Evolutionary conservation across 1,140 invertebrate genomes (phyloP), one percentile per base, ranked within the genome.

Genomic region (Venturia canescens): DNA sequence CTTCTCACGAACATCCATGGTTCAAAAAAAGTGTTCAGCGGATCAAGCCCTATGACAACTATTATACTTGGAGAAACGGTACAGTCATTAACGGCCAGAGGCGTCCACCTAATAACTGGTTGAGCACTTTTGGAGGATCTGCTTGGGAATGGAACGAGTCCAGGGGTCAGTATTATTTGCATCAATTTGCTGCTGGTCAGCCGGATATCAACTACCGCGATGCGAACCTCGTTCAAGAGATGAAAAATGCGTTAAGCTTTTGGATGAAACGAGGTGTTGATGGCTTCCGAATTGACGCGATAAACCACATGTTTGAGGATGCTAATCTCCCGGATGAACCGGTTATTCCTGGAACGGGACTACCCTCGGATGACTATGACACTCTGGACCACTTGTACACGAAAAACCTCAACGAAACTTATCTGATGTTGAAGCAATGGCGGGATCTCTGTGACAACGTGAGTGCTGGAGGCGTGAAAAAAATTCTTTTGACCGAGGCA

Each of bases 141-240:
- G 93, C 93, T 15, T 95, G 94, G 94, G 84, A 89, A 31, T 94
- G 91, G 89, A 92, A 93, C 82, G 79, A 89, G 0, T 82, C 86
- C 11, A 86, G 94, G 13, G 86, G 92, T 76, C 88, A 93, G 81
- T 95, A 91, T 84, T 95, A 94, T 83, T 87, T 93, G 16, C 93
- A 94, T 88, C 92, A 93, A 83, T 95, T 95, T 83, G 89, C 93
- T 0, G 84, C 90, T 3, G 90, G 93, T 29, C 94, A 95, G 84
- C 94, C 94, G 0, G 95, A 96, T 86, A 92, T 96, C 23, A 96
- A 96, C 89, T 94, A 94, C 80, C 89, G 93, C 26, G 94, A 95
- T 87, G 90, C 89, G 4, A 89, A 87, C 0, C 93, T 94, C 1
- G 88, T 91, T 7, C 80, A 93, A 0, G 93, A 94, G 82, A 94